A percentile compares a stretch with the other conserved stretches of the same genome.
Conservation (phyloP, 1,140 invertebrate genomes). For the Neotoxoptera formosana region DNA sequence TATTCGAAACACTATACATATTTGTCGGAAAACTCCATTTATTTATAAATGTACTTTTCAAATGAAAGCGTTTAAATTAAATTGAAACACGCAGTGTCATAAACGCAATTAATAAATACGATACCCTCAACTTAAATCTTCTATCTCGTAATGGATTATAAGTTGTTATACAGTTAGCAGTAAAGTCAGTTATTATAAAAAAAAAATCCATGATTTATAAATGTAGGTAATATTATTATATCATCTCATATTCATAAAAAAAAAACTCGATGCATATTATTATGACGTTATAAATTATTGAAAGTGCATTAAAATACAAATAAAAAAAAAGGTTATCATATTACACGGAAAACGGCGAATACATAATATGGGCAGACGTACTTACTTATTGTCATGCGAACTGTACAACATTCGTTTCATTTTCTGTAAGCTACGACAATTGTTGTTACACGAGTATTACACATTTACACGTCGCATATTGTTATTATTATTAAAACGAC, state of each 20-base stretch:
- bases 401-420: background rate
- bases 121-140: background rate
- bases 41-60: slow-evolving; percentile 11
- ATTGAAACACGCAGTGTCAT: background rate
- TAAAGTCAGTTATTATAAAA: background rate
- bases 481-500: background rate
- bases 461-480: background rate
- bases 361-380: background rate
- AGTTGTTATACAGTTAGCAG: background rate
- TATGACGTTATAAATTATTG: background rate
- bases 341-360: background rate
- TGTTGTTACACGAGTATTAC: background rate
- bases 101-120: background rate
- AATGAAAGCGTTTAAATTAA: background rate
- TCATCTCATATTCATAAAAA: background rate
- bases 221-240: background rate
- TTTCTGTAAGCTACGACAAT: background rate
- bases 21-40: background rate
- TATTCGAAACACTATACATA: background rate
- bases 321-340: background rate
- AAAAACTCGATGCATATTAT: background rate
- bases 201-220: background rate
- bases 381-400: background rate
- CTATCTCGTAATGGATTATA: background rate
- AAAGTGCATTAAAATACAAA: background rate